Evolutionary conservation across 1,140 invertebrate genomes (phyloP), one percentile per base, ranked within the genome.

Genomic region (Aphelenchoides fujianensis): DNA sequence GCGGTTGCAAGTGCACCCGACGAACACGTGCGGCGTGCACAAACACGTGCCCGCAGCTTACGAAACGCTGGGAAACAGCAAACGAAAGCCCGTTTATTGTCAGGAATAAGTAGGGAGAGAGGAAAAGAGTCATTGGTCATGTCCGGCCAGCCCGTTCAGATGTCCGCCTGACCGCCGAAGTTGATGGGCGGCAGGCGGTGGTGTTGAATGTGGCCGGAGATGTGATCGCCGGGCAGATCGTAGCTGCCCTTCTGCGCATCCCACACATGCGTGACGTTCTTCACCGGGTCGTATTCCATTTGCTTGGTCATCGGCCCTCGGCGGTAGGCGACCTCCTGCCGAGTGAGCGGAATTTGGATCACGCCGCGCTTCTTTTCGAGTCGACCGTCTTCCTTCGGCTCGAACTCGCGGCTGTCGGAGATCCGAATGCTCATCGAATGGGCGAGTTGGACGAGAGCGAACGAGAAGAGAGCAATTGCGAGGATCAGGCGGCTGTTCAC

Each of bases 241-340:
- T 59, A 59, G 34, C 55, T 59, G 5, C 55, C 55, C 7, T 19
- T 23, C 5, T 59, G 28, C 19, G 34, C 23, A 7, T 5, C 5
- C 55, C 55, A 59, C 7, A 59, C 55, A 32, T 59, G 55, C 34
- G 55, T 59, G 7, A 59, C 55, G 34, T 59, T 32, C 23, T 59
- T 59, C 5, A 59, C 55, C 19, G 55, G 55, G 23, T 59, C 55
- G 23, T 59, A 59, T 7, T 7, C 55, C 5, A 19, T 19, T 7
- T 59, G 5, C 19, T 19, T 23, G 19, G 23, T 59, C 55, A 59
- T 59, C 55, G 55, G 55, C 7, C 55, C 55, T 16, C 55, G 55
- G 5, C 5, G 5, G 19, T 59, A 59, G 34, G 5, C 5, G 5
- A 23, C 5, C 5, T 59, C 27, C 5, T 7, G 27, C 5, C 27